Percentiles rank a stretch among this genome's conserved stretches.
These are phyloP conservation scores for Heptranchias perlo DNA, from an alignment of 2,113 vertebrate species.

Conservation along the genomic window DNA sequence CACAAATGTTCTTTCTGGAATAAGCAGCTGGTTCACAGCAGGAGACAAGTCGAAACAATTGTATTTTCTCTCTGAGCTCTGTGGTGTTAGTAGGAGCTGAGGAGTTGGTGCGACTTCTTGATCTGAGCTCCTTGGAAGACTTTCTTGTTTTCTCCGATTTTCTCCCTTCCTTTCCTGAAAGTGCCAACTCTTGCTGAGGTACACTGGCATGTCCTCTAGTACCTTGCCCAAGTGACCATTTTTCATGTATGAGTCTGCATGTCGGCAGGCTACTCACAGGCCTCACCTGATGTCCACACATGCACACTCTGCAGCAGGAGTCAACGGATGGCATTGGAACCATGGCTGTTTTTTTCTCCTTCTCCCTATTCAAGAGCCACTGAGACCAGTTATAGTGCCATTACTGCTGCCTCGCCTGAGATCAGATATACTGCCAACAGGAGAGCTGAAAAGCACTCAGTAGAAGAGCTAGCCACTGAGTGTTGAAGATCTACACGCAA, in stretches of 20 bases:
- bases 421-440: too few species aligned
- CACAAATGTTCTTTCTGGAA: conserved; percentile 13
- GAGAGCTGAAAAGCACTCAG: background rate
- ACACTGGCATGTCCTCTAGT: background rate
- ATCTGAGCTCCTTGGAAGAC: background rate
- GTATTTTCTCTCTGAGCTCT: background rate
- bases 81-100: background rate
- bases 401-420: too few species aligned
- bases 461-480: background rate
- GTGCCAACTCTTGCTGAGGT: background rate
- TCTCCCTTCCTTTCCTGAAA: background rate
- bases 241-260: background rate
- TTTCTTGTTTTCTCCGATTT: background rate
- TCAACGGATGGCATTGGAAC: too few species aligned
- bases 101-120: background rate
- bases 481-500: background rate
- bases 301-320: too few species aligned
- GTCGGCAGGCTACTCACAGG: background rate
- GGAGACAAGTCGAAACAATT: background rate
- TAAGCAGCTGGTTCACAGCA: background rate
- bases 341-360: too few species aligned
- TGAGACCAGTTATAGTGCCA: too few species aligned
- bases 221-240: background rate
- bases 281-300: too few species aligned
- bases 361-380: too few species aligned